Evolutionary conservation across 1,140 invertebrate genomes (phyloP).

Genomic region (Drosophila willistoni): DNA sequence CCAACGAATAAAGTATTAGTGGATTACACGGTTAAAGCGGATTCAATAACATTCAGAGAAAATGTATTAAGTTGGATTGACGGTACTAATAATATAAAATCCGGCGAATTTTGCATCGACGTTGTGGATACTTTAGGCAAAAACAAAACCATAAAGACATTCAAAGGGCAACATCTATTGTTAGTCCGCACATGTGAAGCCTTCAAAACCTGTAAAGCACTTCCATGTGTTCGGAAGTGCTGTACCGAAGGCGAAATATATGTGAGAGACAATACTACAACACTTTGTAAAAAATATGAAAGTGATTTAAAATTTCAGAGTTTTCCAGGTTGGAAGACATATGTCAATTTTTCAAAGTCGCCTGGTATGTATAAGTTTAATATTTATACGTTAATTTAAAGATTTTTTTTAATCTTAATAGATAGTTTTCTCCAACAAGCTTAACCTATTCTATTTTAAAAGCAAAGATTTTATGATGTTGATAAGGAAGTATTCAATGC

Average conservation of each 20-base stretch:
- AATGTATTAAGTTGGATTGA: conserved; percentile 31
- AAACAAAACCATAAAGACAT: conserved; percentile 12
- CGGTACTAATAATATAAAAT: conserved; percentile 12
- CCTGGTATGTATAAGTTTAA: conserved; percentile 37
- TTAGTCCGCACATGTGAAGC: conserved; percentile 80
- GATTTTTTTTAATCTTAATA: too few species aligned
- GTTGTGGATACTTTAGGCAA: conserved; percentile 27
- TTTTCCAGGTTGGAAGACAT: conserved; percentile 49
- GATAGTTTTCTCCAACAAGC: too few species aligned
- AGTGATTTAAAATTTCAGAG: conserved; percentile 43
- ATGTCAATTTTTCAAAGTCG: conserved; percentile 53
- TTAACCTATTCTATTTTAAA: too few species aligned
- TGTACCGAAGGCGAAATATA: conserved; percentile 80
- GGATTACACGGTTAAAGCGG: conserved; percentile 42
- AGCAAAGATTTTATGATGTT: too few species aligned
- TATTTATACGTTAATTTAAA: too few species aligned
- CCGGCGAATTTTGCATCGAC: conserved; percentile 57
- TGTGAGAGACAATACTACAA: conserved; percentile 50
- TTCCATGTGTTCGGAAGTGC: conserved; percentile 83
- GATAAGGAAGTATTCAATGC: too few species aligned
- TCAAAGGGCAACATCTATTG: neutral
- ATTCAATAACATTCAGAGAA: conserved; percentile 27
- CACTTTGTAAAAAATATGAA: conserved; percentile 47
- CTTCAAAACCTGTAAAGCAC: conserved; percentile 36
- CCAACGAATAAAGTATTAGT: conserved; percentile 47